Evolutionary conservation across 2,888 invertebrate genomes (phyloP).

Genomic region (Drosophila paranaensis): DNA sequence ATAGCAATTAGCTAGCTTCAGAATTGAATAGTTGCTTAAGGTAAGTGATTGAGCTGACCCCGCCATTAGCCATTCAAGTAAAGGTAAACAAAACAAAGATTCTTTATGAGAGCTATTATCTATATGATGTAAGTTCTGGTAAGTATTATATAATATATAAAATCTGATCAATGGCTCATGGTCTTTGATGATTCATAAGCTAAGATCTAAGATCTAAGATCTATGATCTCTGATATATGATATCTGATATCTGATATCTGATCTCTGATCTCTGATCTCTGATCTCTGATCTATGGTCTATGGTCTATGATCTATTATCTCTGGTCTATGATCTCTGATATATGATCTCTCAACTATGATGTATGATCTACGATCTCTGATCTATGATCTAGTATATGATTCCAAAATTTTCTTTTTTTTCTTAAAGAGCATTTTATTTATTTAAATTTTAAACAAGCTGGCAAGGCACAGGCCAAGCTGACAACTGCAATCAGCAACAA

Average conservation of each 20-base stretch:
- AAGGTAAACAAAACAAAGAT: neutral
- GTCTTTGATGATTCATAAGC: neutral
- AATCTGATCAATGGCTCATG: neutral
- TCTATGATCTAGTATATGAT: neutral
- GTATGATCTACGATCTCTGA: too few relatives aligned
- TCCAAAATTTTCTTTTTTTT: neutral
- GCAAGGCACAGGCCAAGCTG: slow-evolving; percentile 20
- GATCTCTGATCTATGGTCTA: too few relatives aligned
- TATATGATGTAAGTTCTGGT: too few relatives aligned
- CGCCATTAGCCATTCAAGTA: neutral
- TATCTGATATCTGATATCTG: too few relatives aligned
- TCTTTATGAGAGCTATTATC: neutral
- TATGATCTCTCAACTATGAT: too few relatives aligned
- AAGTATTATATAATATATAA: neutral
- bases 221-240: too few relatives aligned
- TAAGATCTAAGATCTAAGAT: too few relatives aligned
- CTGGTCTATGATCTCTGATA: too few relatives aligned
- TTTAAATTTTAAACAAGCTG: slow-evolving; percentile 7
- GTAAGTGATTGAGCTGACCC: neutral
- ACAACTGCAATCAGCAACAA: slow-evolving; percentile 21
- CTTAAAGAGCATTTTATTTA: neutral
- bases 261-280: too few relatives aligned
- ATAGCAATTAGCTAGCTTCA: neutral
- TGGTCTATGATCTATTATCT: too few relatives aligned
- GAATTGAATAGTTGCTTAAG: neutral